These are phyloP conservation scores for Drosophila monieri DNA, from an alignment of 2,888 invertebrate species.

Conservation along the genomic window DNA sequence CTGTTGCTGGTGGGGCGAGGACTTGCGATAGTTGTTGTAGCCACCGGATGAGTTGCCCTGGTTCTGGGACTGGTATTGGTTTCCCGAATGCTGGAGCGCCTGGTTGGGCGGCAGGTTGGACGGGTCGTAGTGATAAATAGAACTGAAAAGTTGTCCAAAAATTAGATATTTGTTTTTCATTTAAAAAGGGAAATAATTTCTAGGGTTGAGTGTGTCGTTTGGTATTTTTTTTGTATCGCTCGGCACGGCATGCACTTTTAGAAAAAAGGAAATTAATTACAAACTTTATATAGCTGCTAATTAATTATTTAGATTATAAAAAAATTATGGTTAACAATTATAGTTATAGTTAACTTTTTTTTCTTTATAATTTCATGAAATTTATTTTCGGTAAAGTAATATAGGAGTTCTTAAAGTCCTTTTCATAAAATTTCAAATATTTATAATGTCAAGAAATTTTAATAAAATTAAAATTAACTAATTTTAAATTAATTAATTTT, in stretches of 20 bases:
- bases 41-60: conserved; percentile 55
- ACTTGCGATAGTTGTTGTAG: conserved; percentile 56
- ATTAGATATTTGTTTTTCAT: neutral
- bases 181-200: neutral
- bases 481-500: too few relatives aligned
- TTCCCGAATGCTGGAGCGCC: conserved; percentile 69
- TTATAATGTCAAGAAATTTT: too few relatives aligned
- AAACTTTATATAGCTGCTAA: conserved; percentile 20
- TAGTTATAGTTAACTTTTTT: too few relatives aligned
- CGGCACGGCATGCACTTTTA: conserved; percentile 51
- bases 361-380: too few relatives aligned
- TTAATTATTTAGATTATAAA: neutral
- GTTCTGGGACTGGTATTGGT: conserved; percentile 59
- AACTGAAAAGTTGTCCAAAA: conserved; percentile 73
- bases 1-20: conserved; percentile 69
- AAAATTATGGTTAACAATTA: too few relatives aligned
- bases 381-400: too few relatives aligned
- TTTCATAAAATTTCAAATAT: too few relatives aligned
- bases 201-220: conserved; percentile 16
- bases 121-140: conserved; percentile 84
- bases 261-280: conserved; percentile 14
- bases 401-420: too few relatives aligned
- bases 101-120: conserved; percentile 84
- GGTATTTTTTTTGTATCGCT: conserved; percentile 51
- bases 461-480: too few relatives aligned